A percentile compares a stretch with the other conserved stretches of the same genome.
Evolutionary conservation across 1,140 invertebrate genomes (phyloP).

Genomic region (Lamellibrachia luymesi): DNA sequence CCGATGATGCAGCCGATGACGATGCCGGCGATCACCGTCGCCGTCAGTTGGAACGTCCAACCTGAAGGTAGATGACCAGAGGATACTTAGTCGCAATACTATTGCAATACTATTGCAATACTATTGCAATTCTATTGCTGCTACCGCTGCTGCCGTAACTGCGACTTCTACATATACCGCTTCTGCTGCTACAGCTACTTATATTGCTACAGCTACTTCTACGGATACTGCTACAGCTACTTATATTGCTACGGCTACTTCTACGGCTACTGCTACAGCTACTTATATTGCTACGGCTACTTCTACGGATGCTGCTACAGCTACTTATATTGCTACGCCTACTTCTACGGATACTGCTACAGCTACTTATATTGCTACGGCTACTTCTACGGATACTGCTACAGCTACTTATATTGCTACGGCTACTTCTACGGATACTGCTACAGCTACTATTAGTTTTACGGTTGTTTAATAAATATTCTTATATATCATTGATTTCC

Average conservation of each 20-base stretch:
- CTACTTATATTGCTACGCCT: too few species aligned
- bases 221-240: not conserved
- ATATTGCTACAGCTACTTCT: not conserved
- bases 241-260: not conserved
- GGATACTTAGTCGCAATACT: not conserved
- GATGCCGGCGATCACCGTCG: conserved; percentile 14
- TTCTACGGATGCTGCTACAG: not conserved
- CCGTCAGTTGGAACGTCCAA: conserved; percentile 11
- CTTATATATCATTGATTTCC: too few species aligned
- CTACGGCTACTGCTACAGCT: not conserved
- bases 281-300: not conserved
- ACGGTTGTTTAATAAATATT: too few species aligned
- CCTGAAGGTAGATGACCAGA: not conserved
- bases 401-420: too few species aligned
- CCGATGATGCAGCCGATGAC: conserved; percentile 21
- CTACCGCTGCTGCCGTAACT: not conserved
- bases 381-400: too few species aligned
- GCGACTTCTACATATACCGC: not conserved
- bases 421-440: too few species aligned
- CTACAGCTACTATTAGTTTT: too few species aligned
- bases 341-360: too few species aligned
- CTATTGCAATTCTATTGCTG: not conserved
- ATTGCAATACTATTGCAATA: not conserved
- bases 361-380: too few species aligned
- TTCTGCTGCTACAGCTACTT: not conserved